Percentiles rank a stretch among this genome's conserved stretches.
Evolutionary conservation across 2,113 vertebrate species (phyloP).

Genomic region (Corythaeola cristata): DNA sequence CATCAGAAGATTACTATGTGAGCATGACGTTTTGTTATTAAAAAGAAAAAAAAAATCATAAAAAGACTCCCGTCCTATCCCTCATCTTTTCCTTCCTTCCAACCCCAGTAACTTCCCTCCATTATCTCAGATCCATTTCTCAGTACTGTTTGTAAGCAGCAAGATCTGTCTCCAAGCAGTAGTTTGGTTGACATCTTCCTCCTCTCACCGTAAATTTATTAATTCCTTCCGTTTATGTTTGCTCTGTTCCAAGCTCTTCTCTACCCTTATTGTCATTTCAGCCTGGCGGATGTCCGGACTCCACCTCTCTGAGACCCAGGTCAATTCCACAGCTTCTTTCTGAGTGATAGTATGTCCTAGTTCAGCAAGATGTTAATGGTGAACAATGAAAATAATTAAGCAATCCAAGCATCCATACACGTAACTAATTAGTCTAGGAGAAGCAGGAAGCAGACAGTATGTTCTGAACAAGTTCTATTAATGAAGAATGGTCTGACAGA

Average conservation of each 20-base stretch:
- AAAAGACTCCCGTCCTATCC: background rate
- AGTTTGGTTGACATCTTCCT: background rate
- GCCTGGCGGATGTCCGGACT: background rate
- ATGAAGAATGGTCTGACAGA: slow-evolving; percentile 53
- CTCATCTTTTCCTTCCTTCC: background rate
- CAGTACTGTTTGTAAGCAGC: background rate
- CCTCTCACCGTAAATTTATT: background rate
- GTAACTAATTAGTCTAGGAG: background rate
- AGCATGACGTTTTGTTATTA: background rate
- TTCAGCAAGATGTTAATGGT: slow-evolving; percentile 3
- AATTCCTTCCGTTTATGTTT: background rate
- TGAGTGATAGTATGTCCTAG: background rate
- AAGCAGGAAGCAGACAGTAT: slow-evolving; percentile 6
- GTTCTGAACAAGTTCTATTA: slow-evolving; percentile 23
- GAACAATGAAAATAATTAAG: slow-evolving; percentile 30
- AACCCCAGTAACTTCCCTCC: background rate
- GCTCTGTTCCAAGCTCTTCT: background rate
- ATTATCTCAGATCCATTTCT: background rate
- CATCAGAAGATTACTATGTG: background rate
- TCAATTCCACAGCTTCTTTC: background rate
- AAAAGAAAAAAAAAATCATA: background rate
- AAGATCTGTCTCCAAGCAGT: background rate
- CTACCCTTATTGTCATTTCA: background rate
- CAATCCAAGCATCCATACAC: background rate
- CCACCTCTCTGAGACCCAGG: background rate